Percentiles rank a stretch among this genome's conserved stretches.
Conservation (phyloP, 2,113 vertebrate species). For the Baryphthengus martii region DNA sequence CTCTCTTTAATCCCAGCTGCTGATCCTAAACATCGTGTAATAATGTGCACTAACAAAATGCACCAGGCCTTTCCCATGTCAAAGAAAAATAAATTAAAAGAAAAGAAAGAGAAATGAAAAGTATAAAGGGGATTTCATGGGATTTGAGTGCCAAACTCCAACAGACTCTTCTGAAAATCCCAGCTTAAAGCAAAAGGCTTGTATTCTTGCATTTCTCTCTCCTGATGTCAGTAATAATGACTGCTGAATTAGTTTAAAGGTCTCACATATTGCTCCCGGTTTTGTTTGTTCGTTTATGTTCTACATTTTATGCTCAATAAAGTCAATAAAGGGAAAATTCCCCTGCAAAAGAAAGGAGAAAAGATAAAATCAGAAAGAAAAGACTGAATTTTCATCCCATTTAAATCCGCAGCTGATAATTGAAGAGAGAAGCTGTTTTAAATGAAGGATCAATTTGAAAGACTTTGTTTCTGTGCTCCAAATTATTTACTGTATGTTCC, state of each 20-base stretch:
- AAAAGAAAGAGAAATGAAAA: constrained; percentile 40
- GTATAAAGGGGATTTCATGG: constrained; percentile 49
- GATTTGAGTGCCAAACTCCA: constrained; percentile 57
- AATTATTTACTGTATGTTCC: not conserved
- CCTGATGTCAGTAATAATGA: constrained; percentile 49
- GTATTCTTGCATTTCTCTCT: constrained; percentile 52
- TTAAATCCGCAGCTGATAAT: constrained; percentile 27
- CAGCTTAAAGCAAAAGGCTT: constrained; percentile 53
- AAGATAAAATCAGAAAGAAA: constrained; percentile 35
- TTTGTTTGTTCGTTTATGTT: constrained; percentile 46
- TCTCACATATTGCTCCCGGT: constrained; percentile 12
- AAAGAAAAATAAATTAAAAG: constrained; percentile 29
- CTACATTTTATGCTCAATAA: constrained; percentile 1
- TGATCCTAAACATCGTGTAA: not conserved
- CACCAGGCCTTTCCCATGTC: not conserved
- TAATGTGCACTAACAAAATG: not conserved
- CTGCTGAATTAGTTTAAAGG: constrained; percentile 22
- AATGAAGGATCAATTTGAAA: constrained; percentile 34
- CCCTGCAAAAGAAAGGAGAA: not conserved
- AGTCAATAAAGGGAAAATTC: constrained; percentile 37
- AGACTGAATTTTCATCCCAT: not conserved
- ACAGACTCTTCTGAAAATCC: constrained; percentile 54
- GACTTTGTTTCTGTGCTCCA: not conserved
- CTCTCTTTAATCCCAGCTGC: not conserved
- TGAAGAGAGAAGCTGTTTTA: constrained; percentile 46